Conservation (phyloP, 2,797 vertebrate species). For the Cryptoblepharus egeriae region DNA sequence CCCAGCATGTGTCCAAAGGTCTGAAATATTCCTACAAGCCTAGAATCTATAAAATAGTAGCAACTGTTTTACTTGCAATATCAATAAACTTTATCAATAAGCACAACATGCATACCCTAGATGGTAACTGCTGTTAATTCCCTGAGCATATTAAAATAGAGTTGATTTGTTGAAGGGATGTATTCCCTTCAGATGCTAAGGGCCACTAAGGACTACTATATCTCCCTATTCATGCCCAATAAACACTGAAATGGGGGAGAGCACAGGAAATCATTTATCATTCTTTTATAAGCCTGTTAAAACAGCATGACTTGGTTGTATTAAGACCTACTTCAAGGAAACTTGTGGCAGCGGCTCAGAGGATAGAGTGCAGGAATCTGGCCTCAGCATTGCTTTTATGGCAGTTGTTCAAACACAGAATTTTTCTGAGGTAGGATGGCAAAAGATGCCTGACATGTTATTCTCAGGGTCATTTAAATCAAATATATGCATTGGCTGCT, state of each 20-base stretch:
- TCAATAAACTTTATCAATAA: conserved; percentile 25
- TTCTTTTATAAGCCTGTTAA: conserved; percentile 3
- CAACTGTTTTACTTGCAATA: not conserved
- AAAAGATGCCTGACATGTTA: not conserved
- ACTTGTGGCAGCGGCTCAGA: not conserved
- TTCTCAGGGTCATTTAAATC: not conserved
- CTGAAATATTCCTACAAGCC: not conserved
- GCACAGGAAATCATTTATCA: not conserved
- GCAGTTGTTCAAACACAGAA: not conserved
- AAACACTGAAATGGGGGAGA: not conserved
- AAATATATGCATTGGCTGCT: not conserved
- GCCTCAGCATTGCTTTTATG: not conserved
- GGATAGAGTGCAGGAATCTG: not conserved
- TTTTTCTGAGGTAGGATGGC: not conserved
- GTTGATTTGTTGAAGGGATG: conserved; percentile 20
- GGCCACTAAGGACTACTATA: not conserved
- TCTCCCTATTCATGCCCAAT: not conserved
- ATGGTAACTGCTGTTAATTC: not conserved
- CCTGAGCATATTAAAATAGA: not conserved
- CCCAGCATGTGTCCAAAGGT: not conserved
- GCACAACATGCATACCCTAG: not conserved
- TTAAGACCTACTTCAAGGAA: conserved; percentile 3
- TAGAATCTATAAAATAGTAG: not conserved
- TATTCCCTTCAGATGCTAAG: conserved; percentile 4
- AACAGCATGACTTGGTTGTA: conserved; percentile 3